These are phyloP conservation scores for Tetramorium bicarinatum DNA, from an alignment of 2,888 invertebrate species.

Conservation along the genomic window DNA sequence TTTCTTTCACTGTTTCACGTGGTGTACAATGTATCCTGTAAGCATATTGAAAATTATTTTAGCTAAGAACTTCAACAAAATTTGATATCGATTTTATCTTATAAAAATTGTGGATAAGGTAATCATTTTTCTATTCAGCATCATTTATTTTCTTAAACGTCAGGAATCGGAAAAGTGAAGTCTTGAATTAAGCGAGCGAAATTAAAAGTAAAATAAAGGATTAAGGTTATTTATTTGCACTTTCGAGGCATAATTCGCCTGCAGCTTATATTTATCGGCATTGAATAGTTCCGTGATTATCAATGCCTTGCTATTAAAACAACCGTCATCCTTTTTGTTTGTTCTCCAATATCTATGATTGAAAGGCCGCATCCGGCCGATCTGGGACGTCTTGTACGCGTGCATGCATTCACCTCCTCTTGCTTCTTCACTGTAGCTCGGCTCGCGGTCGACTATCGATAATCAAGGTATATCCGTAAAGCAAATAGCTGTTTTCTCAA, in stretches of 20 bases:
- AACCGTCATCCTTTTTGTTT: background rate
- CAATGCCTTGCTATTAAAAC: conserved; percentile 17
- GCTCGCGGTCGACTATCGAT: conserved; percentile 69
- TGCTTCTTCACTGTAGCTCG: conserved; percentile 17
- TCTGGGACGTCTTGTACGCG: conserved; percentile 22
- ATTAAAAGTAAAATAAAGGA: conserved; percentile 16
- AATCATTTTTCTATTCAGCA: background rate
- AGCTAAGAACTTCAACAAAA: background rate
- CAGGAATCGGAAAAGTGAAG: background rate
- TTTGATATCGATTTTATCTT: background rate
- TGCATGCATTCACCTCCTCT: conserved; percentile 30
- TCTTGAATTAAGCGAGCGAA: background rate
- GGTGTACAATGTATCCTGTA: conserved; percentile 3
- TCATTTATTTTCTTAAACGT: background rate
- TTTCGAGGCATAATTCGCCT: background rate
- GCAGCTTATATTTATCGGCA: background rate
- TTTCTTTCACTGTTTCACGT: conserved; percentile 24
- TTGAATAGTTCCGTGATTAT: background rate
- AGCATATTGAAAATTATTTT: background rate
- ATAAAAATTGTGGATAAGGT: background rate
- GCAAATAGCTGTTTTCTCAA: conserved; percentile 76
- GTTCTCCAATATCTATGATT: conserved; percentile 21
- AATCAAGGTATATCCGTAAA: conserved; percentile 75
- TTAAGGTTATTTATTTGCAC: conserved; percentile 13
- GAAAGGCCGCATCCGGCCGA: conserved; percentile 35